phyloP scores from a whole-genome alignment of 2,797 vertebrate species.

The Siniperca scherzeri region DNA sequence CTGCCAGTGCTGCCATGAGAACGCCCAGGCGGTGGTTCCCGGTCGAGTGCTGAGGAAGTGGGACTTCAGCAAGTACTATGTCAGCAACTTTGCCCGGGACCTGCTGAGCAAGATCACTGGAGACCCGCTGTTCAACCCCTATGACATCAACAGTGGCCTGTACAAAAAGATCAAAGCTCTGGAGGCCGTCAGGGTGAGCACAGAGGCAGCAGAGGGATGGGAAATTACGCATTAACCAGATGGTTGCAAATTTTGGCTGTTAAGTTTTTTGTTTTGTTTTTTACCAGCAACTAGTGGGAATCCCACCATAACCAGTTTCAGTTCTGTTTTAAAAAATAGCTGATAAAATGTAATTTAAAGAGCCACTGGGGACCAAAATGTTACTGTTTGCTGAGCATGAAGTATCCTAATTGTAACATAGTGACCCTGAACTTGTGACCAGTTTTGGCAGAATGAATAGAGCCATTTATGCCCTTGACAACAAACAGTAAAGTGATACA shows the following conservation, averaged over 20 bases:
- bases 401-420: conserved; percentile 8
- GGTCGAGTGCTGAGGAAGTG: conserved; percentile 94
- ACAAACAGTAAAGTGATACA: background rate
- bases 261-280: background rate
- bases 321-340: background rate
- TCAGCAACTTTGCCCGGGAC: conserved; percentile 98
- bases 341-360: background rate
- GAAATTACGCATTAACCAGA: background rate
- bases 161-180: conserved; percentile 95
- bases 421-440: conserved; percentile 19
- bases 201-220: background rate
- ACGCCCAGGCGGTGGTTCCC: conserved; percentile 92
- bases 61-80: conserved; percentile 97
- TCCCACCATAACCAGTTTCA: background rate
- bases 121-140: conserved; percentile 95
- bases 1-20: conserved; percentile 99
- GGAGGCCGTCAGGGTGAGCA: conserved; percentile 91
- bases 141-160: conserved; percentile 92
- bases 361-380: background rate
- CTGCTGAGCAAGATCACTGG: conserved; percentile 95
- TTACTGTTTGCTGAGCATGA: background rate
- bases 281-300: background rate
- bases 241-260: background rate
- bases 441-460: conserved; percentile 20
- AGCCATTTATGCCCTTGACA: conserved; percentile 8